Evolutionary conservation across 2,888 invertebrate genomes (phyloP).

Genomic region (Eupithecia exiguata): DNA sequence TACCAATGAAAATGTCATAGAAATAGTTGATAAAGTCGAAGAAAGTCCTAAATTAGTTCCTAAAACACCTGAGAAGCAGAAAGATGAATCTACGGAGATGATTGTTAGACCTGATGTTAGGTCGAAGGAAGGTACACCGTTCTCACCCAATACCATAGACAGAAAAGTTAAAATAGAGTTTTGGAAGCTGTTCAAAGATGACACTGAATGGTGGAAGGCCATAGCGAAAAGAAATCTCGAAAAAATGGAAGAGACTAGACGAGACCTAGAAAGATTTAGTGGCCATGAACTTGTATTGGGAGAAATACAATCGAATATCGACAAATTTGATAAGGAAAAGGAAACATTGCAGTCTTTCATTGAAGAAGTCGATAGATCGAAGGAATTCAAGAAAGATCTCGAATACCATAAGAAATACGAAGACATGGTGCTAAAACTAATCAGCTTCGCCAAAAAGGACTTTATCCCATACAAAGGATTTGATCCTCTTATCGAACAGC

Average conservation of each 20-base stretch:
- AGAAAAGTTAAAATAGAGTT: slow-evolving; percentile 66
- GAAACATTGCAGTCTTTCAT: slow-evolving; percentile 71
- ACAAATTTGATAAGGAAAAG: slow-evolving; percentile 71
- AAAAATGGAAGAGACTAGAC: slow-evolving; percentile 77
- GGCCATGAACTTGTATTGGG: slow-evolving; percentile 74
- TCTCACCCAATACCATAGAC: slow-evolving; percentile 52
- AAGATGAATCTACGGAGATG: slow-evolving; percentile 59
- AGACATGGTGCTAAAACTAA: slow-evolving; percentile 75
- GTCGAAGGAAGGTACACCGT: slow-evolving; percentile 37
- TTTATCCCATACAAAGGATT: slow-evolving; percentile 76
- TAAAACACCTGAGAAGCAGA: slow-evolving; percentile 61
- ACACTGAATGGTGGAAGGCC: slow-evolving; percentile 79
- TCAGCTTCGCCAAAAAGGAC: slow-evolving; percentile 77
- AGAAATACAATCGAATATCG: slow-evolving; percentile 67
- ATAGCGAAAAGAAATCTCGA: slow-evolving; percentile 76
- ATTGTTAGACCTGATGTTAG: slow-evolving; percentile 58
- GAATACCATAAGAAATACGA: slow-evolving; percentile 78
- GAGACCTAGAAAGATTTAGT: slow-evolving; percentile 76
- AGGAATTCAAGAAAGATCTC: slow-evolving; percentile 69
- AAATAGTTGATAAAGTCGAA: slow-evolving; percentile 16
- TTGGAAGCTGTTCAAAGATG: slow-evolving; percentile 78
- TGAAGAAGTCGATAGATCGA: slow-evolving; percentile 74
- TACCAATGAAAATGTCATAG: slow-evolving; percentile 41
- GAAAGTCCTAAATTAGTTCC: slow-evolving; percentile 38
- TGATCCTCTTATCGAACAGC: slow-evolving; percentile 75